Conservation (phyloP, 2,888 invertebrate species). For the Marasmarcha lunaedactyla region DNA sequence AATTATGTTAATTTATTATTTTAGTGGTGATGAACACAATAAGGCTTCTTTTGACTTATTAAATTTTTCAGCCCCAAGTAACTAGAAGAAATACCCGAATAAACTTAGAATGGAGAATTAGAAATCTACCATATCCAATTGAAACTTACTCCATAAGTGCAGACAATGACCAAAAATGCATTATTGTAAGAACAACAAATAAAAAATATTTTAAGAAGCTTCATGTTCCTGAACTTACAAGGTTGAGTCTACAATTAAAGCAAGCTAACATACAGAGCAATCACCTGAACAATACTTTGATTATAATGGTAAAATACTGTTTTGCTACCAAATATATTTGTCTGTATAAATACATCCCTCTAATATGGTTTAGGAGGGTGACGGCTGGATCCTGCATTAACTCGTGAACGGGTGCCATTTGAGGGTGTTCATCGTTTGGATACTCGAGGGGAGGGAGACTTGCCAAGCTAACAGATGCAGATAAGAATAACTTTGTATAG, state of each 20-base stretch:
- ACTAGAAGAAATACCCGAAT: conserved; percentile 79
- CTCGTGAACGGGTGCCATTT: too few relatives aligned
- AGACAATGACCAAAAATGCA: conserved; percentile 72
- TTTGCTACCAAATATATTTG: too few relatives aligned
- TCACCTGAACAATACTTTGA: conserved; percentile 82
- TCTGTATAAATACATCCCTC: too few relatives aligned
- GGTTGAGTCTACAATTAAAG: conserved; percentile 71
- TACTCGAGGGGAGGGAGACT: too few relatives aligned
- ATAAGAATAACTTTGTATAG: too few relatives aligned
- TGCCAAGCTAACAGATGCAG: too few relatives aligned
- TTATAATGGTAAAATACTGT: conserved; percentile 42
- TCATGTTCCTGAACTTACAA: conserved; percentile 75
- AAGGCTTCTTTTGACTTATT: too few relatives aligned
- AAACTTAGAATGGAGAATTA: conserved; percentile 84
- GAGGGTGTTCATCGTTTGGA: too few relatives aligned
- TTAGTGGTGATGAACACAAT: too few relatives aligned
- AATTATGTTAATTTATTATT: too few relatives aligned
- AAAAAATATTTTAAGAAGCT: conserved; percentile 86
- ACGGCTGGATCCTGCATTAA: too few relatives aligned
- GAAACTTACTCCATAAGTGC: conserved; percentile 78
- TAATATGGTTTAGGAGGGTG: too few relatives aligned
- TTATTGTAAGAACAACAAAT: conserved; percentile 80
- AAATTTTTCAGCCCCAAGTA: conserved; percentile 75
- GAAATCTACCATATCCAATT: conserved; percentile 81
- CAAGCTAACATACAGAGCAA: conserved; percentile 75